These are phyloP conservation scores for Caenorhabditis sp. DNA, from an alignment of 2,888 invertebrate species.

Conservation along the genomic window DNA sequence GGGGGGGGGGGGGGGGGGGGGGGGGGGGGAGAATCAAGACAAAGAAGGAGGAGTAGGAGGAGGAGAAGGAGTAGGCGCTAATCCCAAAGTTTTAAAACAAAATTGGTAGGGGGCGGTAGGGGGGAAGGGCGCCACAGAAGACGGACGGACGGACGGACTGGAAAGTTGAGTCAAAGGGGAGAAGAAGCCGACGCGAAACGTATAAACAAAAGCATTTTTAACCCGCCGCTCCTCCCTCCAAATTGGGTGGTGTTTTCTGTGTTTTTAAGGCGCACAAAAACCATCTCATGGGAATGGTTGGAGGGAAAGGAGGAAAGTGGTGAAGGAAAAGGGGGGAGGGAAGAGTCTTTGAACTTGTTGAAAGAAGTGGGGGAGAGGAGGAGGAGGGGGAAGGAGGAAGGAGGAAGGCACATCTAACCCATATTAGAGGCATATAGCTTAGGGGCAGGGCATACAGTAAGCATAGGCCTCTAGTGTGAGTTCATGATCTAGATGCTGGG, in stretches of 20 bases:
- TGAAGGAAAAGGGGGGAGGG: background rate
- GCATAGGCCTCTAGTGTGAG: no score
- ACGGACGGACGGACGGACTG: background rate
- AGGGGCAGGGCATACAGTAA: no score
- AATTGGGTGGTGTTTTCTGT: constrained; percentile 21
- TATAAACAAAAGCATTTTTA: constrained; percentile 55
- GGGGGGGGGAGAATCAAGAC: no score
- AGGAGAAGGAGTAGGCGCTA: constrained; percentile 26
- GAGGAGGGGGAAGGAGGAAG: background rate
- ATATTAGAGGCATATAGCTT: no score
- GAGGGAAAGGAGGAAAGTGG: background rate
- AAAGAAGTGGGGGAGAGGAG: background rate
- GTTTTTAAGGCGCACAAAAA: background rate
- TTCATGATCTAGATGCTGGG: no score
- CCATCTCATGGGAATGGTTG: constrained; percentile 27
- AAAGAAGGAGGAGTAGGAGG: background rate
- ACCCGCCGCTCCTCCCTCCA: constrained; percentile 6
- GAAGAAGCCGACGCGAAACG: background rate
- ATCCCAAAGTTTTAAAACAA: constrained; percentile 58
- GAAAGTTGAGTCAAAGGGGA: background rate
- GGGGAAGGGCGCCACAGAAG: constrained; percentile 10
- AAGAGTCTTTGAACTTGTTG: constrained; percentile 6
- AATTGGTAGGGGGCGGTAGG: constrained; percentile 37
- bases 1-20: no score
- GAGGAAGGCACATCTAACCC: no score